A percentile compares a stretch with the other conserved stretches of the same genome.
These are phyloP conservation scores for Glandiceps talaboti DNA, from an alignment of 53 echinoderm and acorn worm genomes.

Conservation along the genomic window DNA sequence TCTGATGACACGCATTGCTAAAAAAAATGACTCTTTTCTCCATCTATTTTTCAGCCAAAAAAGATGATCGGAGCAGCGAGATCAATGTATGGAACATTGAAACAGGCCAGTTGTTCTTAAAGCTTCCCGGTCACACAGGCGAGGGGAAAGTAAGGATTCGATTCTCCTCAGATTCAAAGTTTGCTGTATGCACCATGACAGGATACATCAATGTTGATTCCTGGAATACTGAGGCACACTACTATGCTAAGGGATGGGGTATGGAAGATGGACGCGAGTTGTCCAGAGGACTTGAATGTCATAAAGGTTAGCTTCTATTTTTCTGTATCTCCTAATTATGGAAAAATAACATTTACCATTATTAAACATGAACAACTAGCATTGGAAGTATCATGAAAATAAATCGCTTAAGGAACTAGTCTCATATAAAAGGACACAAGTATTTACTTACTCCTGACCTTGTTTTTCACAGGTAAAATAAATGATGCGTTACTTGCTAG, in stretches of 20 bases:
- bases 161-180: slow-evolving; percentile 11
- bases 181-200: slow-evolving; percentile 20
- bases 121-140: slow-evolving; percentile 28
- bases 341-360: no score
- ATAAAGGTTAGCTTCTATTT: no score
- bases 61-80: background rate
- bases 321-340: no score
- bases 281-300: background rate
- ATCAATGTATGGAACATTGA: slow-evolving; percentile 35
- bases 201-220: background rate
- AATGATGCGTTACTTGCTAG: background rate
- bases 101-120: slow-evolving; percentile 24
- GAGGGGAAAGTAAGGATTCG: slow-evolving; percentile 7
- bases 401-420: no score
- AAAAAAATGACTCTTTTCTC: background rate
- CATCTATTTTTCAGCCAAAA: background rate
- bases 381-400: no score
- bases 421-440: no score
- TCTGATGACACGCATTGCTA: background rate
- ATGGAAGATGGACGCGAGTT: background rate
- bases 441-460: background rate
- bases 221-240: background rate
- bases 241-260: background rate
- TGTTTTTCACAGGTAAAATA: background rate
- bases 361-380: no score